Base-by-base conservation (phyloP, 2,888 invertebrate species). In the Lasioglossum leucozonium region DNA sequence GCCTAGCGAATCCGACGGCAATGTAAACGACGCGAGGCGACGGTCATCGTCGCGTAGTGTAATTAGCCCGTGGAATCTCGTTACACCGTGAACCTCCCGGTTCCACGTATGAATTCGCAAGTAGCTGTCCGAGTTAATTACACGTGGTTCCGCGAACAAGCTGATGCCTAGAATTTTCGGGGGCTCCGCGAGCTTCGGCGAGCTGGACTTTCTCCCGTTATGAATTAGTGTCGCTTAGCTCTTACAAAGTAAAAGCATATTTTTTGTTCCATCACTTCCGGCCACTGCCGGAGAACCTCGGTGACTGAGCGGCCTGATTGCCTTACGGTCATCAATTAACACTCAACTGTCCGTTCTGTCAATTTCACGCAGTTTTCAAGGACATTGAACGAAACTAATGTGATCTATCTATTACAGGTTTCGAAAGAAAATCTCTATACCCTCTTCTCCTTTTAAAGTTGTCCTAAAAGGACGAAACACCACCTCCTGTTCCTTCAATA, bases 21-120 rank as follows among this genome's bases (percentile, higher is more conserved):
- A 75, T 47, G 44, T 26, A 34, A 26, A 42, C 51, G 34, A 69
- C 16, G 62, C 26, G 71, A 51, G 40, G 13, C 2, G 16, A 11
- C 26, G 40, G 58, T 65, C 74, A 82, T 86, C 81, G 58, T 73
- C 79, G 67, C 73, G 26, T 22, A 65, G 82, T 76, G 79, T 85
- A 89, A 89, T 89, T 89, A 89, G 83, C 72, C 79, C 76, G 80
- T 44, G 80, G 82, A 85, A 89, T 88, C 88, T 88, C 87, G 82
- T 89, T 87, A 87, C 78, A 77, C 78, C 78, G 82, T 82, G 73
- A 80, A 80, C 78, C 76, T 77, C 62, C 73, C 44, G 78, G 79
- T 85, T 83, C 88, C 69, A 42, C 81, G 85, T 81, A 84, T 85
- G 87, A 88, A 87, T 87, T 89, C 78, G 83, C 80, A 80, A 89